Conservation (phyloP, 2,888 invertebrate species). For the Aphrophora alni region DNA sequence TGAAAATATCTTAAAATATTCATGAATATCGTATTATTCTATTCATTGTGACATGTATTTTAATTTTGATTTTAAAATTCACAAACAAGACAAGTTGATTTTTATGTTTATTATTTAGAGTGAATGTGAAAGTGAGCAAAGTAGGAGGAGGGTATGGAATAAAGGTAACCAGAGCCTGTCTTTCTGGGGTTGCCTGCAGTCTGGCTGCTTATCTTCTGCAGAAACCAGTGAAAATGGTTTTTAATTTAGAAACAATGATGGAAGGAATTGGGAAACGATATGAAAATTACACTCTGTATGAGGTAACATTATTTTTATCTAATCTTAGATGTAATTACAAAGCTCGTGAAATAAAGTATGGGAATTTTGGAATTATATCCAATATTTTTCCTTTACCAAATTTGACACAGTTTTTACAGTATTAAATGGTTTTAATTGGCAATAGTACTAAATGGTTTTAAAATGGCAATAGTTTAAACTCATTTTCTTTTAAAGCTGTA, state of each 20-base stretch:
- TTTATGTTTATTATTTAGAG: too few species aligned
- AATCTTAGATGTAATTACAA: too few species aligned
- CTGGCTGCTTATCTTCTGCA: constrained; percentile 70
- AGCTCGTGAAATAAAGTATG: not conserved
- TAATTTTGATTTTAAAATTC: not conserved
- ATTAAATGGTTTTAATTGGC: too few species aligned
- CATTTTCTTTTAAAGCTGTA: too few species aligned
- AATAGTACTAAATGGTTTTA: too few species aligned
- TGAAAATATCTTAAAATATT: too few species aligned
- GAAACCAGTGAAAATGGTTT: constrained; percentile 73
- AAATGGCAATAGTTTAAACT: too few species aligned
- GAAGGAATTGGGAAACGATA: constrained; percentile 70
- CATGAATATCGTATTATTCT: too few species aligned
- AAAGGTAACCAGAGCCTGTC: constrained; percentile 70
- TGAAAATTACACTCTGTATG: constrained; percentile 68
- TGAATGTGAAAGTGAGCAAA: constrained; percentile 73
- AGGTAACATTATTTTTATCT: constrained; percentile 60
- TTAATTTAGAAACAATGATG: constrained; percentile 77
- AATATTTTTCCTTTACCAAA: not conserved
- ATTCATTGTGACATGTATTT: too few species aligned
- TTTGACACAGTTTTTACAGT: too few species aligned
- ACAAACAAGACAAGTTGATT: constrained; percentile 42
- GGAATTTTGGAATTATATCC: not conserved
- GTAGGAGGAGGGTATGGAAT: constrained; percentile 84
- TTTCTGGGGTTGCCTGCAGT: constrained; percentile 70